These are phyloP conservation scores for Danio jaintianensis DNA, from an alignment of 2,797 vertebrate species.

Conservation along the genomic window DNA sequence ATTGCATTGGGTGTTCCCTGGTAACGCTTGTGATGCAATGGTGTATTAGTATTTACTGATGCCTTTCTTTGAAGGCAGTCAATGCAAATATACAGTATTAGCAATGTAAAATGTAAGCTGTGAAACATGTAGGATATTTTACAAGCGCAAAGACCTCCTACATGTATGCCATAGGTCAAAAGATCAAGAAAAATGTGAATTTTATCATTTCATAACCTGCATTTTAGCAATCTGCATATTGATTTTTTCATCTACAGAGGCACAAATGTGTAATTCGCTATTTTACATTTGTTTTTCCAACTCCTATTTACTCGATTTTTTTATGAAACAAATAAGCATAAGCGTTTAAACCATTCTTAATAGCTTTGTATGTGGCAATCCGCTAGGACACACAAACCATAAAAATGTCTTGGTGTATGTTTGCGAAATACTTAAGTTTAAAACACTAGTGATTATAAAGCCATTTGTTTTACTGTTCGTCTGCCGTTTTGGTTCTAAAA, in stretches of 20 bases:
- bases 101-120: no score
- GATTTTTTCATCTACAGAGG: background rate
- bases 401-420: slow-evolving; percentile 13
- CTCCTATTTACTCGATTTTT: background rate
- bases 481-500: slow-evolving; percentile 7
- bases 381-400: background rate
- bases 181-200: no score
- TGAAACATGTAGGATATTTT: no score
- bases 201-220: background rate
- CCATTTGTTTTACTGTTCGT: slow-evolving; percentile 40
- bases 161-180: no score
- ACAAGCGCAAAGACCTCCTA: no score
- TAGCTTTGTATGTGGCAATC: slow-evolving; percentile 12
- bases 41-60: background rate
- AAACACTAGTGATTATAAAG: slow-evolving; percentile 44
- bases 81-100: no score
- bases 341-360: background rate
- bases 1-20: no score
- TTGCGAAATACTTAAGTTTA: slow-evolving; percentile 27
- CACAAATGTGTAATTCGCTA: background rate
- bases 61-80: no score
- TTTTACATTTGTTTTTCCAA: background rate
- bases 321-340: background rate
- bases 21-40: no score
- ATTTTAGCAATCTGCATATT: background rate